Percentiles rank a stretch among this genome's conserved stretches.
These are phyloP conservation scores for Pandemis corylana DNA, from an alignment of 2,888 invertebrate species.

Conservation along the genomic window DNA sequence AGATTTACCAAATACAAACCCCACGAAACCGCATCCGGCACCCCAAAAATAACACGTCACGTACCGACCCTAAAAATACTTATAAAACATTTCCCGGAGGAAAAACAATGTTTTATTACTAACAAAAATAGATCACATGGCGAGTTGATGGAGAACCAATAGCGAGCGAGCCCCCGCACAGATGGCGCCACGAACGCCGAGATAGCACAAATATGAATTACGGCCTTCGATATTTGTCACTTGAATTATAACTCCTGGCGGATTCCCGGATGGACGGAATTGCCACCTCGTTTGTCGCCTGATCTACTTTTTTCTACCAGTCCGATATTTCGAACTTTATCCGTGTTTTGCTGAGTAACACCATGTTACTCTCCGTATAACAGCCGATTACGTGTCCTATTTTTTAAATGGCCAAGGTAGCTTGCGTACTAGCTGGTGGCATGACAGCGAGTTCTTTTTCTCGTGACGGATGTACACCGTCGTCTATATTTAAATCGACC, in stretches of 20 bases:
- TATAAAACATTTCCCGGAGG: slow-evolving; percentile 81
- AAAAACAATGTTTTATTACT: slow-evolving; percentile 81
- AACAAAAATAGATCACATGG: slow-evolving; percentile 83
- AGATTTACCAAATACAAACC: slow-evolving; percentile 63
- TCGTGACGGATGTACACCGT: not conserved
- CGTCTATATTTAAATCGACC: not conserved
- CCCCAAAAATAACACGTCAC: slow-evolving; percentile 72
- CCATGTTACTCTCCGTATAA: slow-evolving; percentile 11
- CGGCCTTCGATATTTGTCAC: slow-evolving; percentile 85
- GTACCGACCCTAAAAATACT: slow-evolving; percentile 78
- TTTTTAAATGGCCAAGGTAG: slow-evolving; percentile 35
- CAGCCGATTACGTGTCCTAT: slow-evolving; percentile 45
- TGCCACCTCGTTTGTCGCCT: slow-evolving; percentile 77
- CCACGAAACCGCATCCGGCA: slow-evolving; percentile 52
- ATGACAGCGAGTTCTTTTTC: slow-evolving; percentile 7
- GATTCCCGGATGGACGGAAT: slow-evolving; percentile 69
- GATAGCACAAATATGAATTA: slow-evolving; percentile 85
- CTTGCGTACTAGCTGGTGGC: slow-evolving; percentile 13
- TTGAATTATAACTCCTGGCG: slow-evolving; percentile 83
- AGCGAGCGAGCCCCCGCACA: slow-evolving; percentile 77
- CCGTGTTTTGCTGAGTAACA: slow-evolving; percentile 44
- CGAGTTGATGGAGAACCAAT: slow-evolving; percentile 84
- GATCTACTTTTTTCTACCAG: slow-evolving; percentile 71
- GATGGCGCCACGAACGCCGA: slow-evolving; percentile 81
- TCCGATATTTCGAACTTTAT: slow-evolving; percentile 41